Conservation (phyloP, 1,140 invertebrate species). For the Neotoxoptera formosana region DNA sequence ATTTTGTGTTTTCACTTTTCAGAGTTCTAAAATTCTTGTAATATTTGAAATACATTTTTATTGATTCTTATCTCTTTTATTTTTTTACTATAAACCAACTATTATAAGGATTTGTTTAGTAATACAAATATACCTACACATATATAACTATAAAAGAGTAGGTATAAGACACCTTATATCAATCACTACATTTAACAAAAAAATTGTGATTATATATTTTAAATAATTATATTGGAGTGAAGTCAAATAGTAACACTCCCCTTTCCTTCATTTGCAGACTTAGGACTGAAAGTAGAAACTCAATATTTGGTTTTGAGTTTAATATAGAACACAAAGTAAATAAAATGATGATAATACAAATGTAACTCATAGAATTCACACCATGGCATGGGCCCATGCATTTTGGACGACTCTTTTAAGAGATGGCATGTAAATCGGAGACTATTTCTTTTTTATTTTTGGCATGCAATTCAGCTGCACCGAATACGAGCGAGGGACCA, state of each 20-base stretch:
- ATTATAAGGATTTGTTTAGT: background rate
- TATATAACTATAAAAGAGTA: too few species aligned
- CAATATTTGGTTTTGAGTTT: background rate
- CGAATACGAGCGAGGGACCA: background rate
- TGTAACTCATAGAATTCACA: background rate
- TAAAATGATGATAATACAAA: background rate
- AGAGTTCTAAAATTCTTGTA: background rate
- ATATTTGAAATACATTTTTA: background rate
- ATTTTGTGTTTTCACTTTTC: background rate
- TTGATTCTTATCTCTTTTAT: background rate
- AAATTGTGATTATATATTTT: background rate
- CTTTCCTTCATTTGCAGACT: background rate
- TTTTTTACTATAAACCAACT: background rate
- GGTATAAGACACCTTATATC: background rate
- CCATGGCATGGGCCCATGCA: background rate
- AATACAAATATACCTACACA: background rate
- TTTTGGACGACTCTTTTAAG: background rate
- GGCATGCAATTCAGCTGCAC: background rate
- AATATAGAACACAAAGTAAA: background rate
- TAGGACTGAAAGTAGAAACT: background rate
- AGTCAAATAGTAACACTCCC: background rate
- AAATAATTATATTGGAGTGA: background rate
- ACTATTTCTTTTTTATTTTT: background rate
- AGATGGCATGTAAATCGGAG: background rate
- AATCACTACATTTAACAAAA: background rate